Base-by-base conservation (phyloP, 2,113 vertebrate species). In the Eolophus roseicapilla region DNA sequence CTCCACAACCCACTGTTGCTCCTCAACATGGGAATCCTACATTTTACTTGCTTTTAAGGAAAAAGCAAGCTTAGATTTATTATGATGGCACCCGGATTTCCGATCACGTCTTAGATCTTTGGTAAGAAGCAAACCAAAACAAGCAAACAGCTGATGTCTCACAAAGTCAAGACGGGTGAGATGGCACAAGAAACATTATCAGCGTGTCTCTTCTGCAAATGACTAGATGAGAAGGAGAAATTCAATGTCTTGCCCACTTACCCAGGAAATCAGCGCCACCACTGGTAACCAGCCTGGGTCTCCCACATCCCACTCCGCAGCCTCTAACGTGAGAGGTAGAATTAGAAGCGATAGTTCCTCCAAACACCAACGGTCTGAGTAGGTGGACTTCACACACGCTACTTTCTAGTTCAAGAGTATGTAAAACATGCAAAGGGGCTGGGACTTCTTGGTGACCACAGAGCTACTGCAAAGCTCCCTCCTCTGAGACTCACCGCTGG, bases 61-160 rank as follows among this genome's bases (percentile, higher is more conserved):
- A 75, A 67, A 76, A 14, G 13, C 27, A 44, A 71, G 39, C 80
- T 60, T 4, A 4, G 55, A 63, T 82, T 41, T 53, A 28, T 49
- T 2, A n/a, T 0, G 3, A 6, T 14, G 19, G 53, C 80, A 39
- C 7, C 64, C 1, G 0, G 50, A 89, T 57, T 75, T 89, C 77
- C 3, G 3, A 52, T 1, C 2, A 4, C 0, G 3, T 43, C 88
- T 59, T 5, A 41, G 43, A n/a, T 33, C 55, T 44, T 55, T 0
- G 18, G 50, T 44, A 19, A 60, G 39, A 71, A 78, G 33, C 41
- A 46, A 90, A 92, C 13, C 76, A 71, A 76, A 89, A 31, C 75
- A 73, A 84, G 55, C 33, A 5, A 70, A n/a, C 68, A 78, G 76
- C 76, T 55, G 76, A 53, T 50, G 17, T 37, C 59, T 14, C 28